Conservation (phyloP, 2,888 invertebrate species). For the Parnassius mnemosyne region DNA sequence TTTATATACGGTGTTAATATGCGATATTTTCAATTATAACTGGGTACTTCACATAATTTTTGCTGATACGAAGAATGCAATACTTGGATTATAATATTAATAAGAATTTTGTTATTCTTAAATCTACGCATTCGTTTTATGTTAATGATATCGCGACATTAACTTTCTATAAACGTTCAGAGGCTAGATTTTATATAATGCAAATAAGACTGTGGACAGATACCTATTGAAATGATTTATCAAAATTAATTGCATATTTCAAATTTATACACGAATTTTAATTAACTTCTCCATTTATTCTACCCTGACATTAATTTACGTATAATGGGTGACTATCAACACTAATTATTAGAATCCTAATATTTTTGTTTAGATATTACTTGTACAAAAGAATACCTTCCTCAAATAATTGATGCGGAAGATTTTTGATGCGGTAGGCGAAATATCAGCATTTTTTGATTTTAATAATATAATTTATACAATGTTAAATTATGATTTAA, state of each 20-base stretch:
- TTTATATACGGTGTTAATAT: background rate
- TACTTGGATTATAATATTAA: background rate
- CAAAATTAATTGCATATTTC: constrained; percentile 66
- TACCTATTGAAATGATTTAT: constrained; percentile 60
- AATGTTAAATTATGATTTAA: constrained; percentile 43
- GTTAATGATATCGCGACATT: constrained; percentile 67
- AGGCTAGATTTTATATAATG: constrained; percentile 30
- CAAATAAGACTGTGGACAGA: constrained; percentile 71
- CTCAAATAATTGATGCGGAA: constrained; percentile 2
- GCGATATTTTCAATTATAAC: background rate
- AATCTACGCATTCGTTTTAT: constrained; percentile 41
- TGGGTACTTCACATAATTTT: background rate
- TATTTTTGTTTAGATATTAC: constrained; percentile 66
- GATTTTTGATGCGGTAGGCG: constrained; percentile 11
- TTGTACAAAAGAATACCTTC: constrained; percentile 51
- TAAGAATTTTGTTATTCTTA: constrained; percentile 36
- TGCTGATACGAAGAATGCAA: background rate
- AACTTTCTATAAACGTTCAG: constrained; percentile 28
- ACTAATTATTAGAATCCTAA: constrained; percentile 68
- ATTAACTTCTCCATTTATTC: constrained; percentile 64
- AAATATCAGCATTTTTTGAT: constrained; percentile 11
- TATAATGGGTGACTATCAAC: constrained; percentile 86
- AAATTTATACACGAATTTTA: constrained; percentile 62
- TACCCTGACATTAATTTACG: constrained; percentile 95
- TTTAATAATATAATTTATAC: constrained; percentile 18